Percentiles rank a stretch among this genome's conserved stretches.
Conservation (phyloP, 2,888 invertebrate species). For the Cryptus armator region DNA sequence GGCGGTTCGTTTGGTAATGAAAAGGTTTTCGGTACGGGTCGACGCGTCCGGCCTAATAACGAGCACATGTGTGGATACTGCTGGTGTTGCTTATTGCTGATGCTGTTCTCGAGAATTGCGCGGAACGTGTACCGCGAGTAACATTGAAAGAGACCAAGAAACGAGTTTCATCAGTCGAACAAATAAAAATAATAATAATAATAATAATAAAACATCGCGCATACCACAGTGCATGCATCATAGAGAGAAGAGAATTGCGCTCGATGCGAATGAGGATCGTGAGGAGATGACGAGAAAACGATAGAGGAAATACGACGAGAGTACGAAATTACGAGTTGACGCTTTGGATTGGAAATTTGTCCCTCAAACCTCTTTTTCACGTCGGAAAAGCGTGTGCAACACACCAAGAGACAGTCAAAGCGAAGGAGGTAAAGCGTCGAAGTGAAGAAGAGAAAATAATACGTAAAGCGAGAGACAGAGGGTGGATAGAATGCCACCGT, state of each 20-base stretch:
- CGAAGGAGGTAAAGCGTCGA: conserved; percentile 33
- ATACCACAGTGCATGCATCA: not conserved
- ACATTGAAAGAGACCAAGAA: conserved; percentile 19
- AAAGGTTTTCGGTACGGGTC: conserved; percentile 69
- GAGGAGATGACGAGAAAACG: conserved; percentile 17
- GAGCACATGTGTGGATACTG: conserved; percentile 64
- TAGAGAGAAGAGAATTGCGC: conserved; percentile 16
- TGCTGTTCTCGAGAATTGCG: conserved; percentile 32
- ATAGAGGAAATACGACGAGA: conserved; percentile 6
- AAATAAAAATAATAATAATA: conserved; percentile 15
- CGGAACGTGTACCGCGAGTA: not conserved
- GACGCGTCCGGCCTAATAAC: conserved; percentile 66
- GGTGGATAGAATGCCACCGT: conserved; percentile 59
- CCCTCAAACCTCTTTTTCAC: conserved; percentile 12
- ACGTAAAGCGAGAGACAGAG: conserved; percentile 41
- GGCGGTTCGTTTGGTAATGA: conserved; percentile 73
- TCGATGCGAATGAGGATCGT: conserved; percentile 13
- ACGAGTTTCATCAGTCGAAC: not conserved
- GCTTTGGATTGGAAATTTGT: conserved; percentile 54
- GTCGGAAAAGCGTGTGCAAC: not conserved
- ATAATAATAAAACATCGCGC: conserved; percentile 32
- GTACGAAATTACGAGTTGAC: conserved; percentile 33
- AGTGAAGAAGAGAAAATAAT: conserved; percentile 19
- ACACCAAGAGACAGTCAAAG: not conserved
- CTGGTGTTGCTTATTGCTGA: conserved; percentile 30